These are phyloP conservation scores for Bicyclus anynana DNA, from an alignment of 1,140 invertebrate species.

Conservation along the genomic window DNA sequence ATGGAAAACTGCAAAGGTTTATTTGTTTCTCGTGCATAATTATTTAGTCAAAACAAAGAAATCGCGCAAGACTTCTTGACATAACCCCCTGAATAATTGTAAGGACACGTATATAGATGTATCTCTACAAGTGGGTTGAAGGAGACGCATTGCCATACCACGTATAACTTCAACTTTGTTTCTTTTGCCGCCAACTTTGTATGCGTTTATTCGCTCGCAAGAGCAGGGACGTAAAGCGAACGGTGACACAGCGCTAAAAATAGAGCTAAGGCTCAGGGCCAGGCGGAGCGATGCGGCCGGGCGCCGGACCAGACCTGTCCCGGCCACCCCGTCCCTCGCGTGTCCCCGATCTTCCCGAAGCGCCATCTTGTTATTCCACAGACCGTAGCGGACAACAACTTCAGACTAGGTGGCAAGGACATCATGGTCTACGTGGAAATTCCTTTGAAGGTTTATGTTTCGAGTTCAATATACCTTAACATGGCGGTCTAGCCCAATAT, in stretches of 20 bases:
- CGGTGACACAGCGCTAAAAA: slow-evolving; percentile 75
- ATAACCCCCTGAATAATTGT: slow-evolving; percentile 14
- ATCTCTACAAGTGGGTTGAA: slow-evolving; percentile 23
- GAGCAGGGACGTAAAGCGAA: slow-evolving; percentile 43
- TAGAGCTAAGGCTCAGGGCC: slow-evolving; percentile 58
- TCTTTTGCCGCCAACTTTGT: slow-evolving; percentile 34
- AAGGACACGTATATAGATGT: slow-evolving; percentile 16
- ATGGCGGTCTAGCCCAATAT: too few species aligned
- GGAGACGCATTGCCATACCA: slow-evolving; percentile 27
- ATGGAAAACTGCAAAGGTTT: slow-evolving; percentile 12
- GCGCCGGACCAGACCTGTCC: slow-evolving; percentile 52
- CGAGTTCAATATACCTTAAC: neutral
- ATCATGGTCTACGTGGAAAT: slow-evolving; percentile 38
- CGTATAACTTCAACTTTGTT: slow-evolving; percentile 21
- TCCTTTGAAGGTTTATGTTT: slow-evolving; percentile 28
- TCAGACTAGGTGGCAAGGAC: slow-evolving; percentile 53
- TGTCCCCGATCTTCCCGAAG: slow-evolving; percentile 37
- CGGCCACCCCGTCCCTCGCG: slow-evolving; percentile 47
- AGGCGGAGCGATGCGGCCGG: slow-evolving; percentile 37
- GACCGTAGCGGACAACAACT: slow-evolving; percentile 53
- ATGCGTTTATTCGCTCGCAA: slow-evolving; percentile 48
- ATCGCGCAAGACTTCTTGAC: slow-evolving; percentile 7
- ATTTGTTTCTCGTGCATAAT: slow-evolving; percentile 22
- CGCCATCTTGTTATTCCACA: slow-evolving; percentile 67
- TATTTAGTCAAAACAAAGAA: slow-evolving; percentile 25